Evolutionary conservation across 1,140 invertebrate species (phyloP).

Genomic region (Limonius californicus): DNA sequence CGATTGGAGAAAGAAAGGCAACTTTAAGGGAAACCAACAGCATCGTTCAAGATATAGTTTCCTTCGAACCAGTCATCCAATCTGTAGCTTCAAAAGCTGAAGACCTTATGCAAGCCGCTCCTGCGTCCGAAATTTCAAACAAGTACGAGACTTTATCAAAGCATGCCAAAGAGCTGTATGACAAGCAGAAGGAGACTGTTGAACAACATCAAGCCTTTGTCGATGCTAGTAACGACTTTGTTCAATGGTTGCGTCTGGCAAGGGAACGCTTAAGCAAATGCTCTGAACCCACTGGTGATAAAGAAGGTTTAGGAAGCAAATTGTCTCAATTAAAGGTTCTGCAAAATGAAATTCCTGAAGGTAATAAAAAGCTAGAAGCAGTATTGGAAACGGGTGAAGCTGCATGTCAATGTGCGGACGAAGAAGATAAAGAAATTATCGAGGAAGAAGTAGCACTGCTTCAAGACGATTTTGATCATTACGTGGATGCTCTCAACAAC

Average conservation of each 20-base stretch:
- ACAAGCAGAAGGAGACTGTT: conserved; percentile 86
- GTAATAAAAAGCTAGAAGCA: conserved; percentile 75
- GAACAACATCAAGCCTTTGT: conserved; percentile 87
- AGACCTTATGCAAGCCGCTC: conserved; percentile 79
- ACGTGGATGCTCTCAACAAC: conserved; percentile 70
- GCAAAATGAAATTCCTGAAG: conserved; percentile 75
- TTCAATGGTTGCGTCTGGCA: conserved; percentile 84
- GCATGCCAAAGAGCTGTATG: conserved; percentile 84
- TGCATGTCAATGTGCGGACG: conserved; percentile 75
- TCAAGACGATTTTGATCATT: conserved; percentile 84
- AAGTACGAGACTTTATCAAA: conserved; percentile 88
- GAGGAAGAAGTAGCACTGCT: conserved; percentile 86
- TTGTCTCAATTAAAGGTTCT: conserved; percentile 80
- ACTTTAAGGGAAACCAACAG: conserved; percentile 87
- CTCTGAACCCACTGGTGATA: conserved; percentile 90
- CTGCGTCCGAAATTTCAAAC: conserved; percentile 81
- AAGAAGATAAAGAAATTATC: conserved; percentile 85
- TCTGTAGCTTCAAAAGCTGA: conserved; percentile 88
- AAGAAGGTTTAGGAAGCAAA: conserved; percentile 81
- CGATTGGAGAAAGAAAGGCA: conserved; percentile 80
- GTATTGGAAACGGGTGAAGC: conserved; percentile 78
- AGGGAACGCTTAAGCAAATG: conserved; percentile 90
- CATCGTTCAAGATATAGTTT: conserved; percentile 91
- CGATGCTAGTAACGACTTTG: conserved; percentile 86
- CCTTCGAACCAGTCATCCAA: conserved; percentile 93